Evolutionary conservation across 2,797 vertebrate species (phyloP).

Genomic region (Thripadectes ignobilis): DNA sequence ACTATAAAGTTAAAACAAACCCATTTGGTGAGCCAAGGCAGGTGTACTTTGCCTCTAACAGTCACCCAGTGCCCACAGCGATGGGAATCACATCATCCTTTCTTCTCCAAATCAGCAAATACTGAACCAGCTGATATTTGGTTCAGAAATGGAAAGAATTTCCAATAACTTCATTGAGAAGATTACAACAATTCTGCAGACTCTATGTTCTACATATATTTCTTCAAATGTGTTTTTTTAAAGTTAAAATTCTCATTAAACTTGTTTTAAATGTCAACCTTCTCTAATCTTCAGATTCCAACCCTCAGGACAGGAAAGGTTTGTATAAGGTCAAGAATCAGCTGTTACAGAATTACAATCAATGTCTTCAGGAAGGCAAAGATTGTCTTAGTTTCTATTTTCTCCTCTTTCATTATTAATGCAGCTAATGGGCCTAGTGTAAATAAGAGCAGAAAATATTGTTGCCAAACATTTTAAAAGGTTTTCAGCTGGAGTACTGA

Average conservation of each 20-base stretch:
- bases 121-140: not conserved
- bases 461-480: constrained; percentile 57
- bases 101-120: not conserved
- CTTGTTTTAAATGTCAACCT: not conserved
- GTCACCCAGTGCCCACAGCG: not conserved
- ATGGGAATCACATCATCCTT: not conserved
- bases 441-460: constrained; percentile 42
- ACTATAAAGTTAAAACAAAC: not conserved
- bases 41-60: not conserved
- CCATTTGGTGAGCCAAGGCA: not conserved
- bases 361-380: constrained; percentile 34
- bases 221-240: not conserved
- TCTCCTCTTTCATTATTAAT: constrained; percentile 60
- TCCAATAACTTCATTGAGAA: not conserved
- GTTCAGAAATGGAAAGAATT: not conserved
- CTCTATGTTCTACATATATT: not conserved
- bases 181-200: not conserved
- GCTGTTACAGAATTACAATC: not conserved
- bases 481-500: constrained; percentile 37
- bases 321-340: constrained; percentile 39
- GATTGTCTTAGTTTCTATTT: constrained; percentile 9
- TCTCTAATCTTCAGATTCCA: not conserved
- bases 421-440: constrained; percentile 7
- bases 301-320: not conserved
- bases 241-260: constrained; percentile 3